Evolutionary conservation across 2,113 vertebrate species (phyloP).

Genomic region (Campylomormyrus numenius): DNA sequence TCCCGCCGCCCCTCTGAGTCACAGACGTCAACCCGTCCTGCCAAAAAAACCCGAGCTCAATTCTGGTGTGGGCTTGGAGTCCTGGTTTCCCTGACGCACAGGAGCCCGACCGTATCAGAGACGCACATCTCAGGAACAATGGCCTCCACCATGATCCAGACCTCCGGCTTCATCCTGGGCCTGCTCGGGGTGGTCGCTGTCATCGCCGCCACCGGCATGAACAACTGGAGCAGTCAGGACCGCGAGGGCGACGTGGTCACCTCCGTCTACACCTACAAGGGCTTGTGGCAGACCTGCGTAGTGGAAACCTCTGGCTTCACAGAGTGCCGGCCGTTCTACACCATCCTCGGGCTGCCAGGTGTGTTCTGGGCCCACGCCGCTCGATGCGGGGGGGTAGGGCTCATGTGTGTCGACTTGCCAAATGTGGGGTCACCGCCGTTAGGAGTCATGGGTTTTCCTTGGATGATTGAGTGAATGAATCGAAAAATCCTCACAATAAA

Average conservation of each 20-base stretch:
- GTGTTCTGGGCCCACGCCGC: neutral
- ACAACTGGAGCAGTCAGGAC: slow-evolving; percentile 84
- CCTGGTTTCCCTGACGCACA: neutral
- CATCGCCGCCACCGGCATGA: slow-evolving; percentile 73
- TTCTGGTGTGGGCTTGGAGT: neutral
- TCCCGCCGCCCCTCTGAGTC: neutral
- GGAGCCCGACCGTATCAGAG: neutral
- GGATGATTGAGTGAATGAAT: neutral
- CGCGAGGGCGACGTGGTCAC: slow-evolving; percentile 74
- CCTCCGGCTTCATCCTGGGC: slow-evolving; percentile 71
- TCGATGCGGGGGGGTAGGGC: neutral
- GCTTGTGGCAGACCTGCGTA: slow-evolving; percentile 80
- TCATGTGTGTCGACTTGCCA: neutral
- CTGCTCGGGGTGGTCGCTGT: slow-evolving; percentile 66
- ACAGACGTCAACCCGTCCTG: neutral
- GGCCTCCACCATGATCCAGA: slow-evolving; percentile 76
- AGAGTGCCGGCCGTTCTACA: slow-evolving; percentile 77
- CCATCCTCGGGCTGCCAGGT: slow-evolving; percentile 86
- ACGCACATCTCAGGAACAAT: slow-evolving; percentile 43
- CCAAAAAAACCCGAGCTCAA: neutral
- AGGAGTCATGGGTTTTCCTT: neutral
- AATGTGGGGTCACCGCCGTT: neutral
- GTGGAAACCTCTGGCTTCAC: slow-evolving; percentile 78
- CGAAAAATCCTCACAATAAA: neutral
- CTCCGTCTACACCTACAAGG: slow-evolving; percentile 72